Evolutionary conservation across 2,888 invertebrate genomes (phyloP), one percentile per base, ranked within the genome.

Genomic region (Mantis religiosa): DNA sequence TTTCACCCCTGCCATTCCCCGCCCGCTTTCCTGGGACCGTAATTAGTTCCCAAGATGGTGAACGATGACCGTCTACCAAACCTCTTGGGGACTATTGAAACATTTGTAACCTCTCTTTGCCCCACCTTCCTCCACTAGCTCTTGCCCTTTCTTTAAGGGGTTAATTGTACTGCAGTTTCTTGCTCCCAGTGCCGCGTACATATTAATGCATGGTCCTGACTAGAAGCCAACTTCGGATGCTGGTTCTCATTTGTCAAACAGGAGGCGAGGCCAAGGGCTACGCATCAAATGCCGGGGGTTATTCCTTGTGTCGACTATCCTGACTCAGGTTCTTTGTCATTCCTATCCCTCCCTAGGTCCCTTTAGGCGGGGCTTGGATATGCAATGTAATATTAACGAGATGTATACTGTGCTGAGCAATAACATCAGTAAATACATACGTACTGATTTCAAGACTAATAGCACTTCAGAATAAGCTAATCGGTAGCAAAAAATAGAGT

Each of bases 61-160:
- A 87, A 82, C 82, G 87, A 87, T 87, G 87, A 87, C 87, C 87
- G 82, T 20, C 87, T 28, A 86, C 71, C 28, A 86, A n/a, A 28
- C 28, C 81, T 81, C 81, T 81, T 30, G 34, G 87, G 87, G 87
- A 87, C 87, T 82, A 87, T 87, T 87, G 82, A 87, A 88, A 88
- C 88, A 88, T 88, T 88, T 88, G 88, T 88, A 88, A 85, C 88
- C 85, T 28, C 83, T 88, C 71, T 87, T 83, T 28, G 54, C 54
- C 88, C 88, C 54, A 83, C 27, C 54, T 34, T 30, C 83, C 54
- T 15, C 84, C 82, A 34, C 82, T 85, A 85, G n/a, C 85, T n/a
- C 71, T 81, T 85, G 82, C 47, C 83, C 85, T 83, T 30, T 85
- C 85, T 85, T 71, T 28, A 41, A 28, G 82, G 82, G 88, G 88